These are phyloP conservation scores for Melinaea menophilus DNA, from an alignment of 2,888 invertebrate genomes.

Conservation along the genomic window DNA sequence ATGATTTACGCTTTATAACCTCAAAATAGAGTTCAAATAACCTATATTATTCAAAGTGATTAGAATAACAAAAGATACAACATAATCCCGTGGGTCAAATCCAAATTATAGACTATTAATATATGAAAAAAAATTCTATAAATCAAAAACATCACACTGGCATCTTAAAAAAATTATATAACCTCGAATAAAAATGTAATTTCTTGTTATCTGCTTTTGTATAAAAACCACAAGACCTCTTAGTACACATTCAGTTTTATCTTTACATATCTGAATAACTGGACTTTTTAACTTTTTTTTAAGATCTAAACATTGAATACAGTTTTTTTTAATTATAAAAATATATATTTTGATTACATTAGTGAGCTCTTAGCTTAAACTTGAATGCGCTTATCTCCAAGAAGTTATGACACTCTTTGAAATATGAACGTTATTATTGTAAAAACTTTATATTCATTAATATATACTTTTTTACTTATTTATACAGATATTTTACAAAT, in stretches of 20 bases:
- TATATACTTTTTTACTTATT: neutral
- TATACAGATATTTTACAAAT: neutral
- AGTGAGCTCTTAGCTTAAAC: neutral
- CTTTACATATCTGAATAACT: too few species aligned
- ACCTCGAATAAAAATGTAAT: too few species aligned
- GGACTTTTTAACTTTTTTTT: too few species aligned
- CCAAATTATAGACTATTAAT: neutral
- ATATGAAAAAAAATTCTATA: neutral
- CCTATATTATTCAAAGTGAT: conserved; percentile 19
- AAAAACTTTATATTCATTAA: neutral
- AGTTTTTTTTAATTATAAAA: too few species aligned
- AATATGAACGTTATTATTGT: conserved; percentile 2
- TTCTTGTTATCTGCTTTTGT: too few species aligned
- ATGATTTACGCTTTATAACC: conserved; percentile 24
- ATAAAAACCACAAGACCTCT: too few species aligned
- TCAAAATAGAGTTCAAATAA: conserved; percentile 21
- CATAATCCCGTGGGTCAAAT: conserved; percentile 1
- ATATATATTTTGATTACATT: too few species aligned
- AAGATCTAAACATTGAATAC: too few species aligned
- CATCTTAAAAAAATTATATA: too few species aligned
- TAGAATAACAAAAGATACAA: conserved; percentile 18
- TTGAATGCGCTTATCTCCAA: too few species aligned
- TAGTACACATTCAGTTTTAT: too few species aligned
- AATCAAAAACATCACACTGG: too few species aligned
- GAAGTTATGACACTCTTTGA: neutral